phyloP scores from a whole-genome alignment of 2,888 invertebrate species.

The Argyresthia goedartella region DNA sequence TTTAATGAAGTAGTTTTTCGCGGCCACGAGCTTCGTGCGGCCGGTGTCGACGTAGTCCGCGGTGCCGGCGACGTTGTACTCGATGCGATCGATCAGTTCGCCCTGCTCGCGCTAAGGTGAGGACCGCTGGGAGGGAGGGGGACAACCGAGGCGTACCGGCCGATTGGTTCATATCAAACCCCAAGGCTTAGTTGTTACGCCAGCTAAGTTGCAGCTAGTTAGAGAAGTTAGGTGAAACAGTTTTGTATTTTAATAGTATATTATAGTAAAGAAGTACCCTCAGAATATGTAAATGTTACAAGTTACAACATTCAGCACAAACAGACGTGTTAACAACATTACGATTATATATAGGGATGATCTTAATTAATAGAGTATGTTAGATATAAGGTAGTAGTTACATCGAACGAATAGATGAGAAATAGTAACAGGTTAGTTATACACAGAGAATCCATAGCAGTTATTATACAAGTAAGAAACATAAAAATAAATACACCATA shows the following conservation, averaged over 20 bases:
- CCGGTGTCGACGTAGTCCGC: conserved; percentile 87
- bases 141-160: conserved; percentile 29
- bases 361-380: conserved; percentile 13
- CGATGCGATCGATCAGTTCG: conserved; percentile 94
- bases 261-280: neutral
- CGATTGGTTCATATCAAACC: conserved; percentile 56
- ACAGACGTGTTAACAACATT: conserved; percentile 26
- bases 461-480: conserved; percentile 30
- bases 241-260: too few relatives aligned
- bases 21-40: conserved; percentile 81
- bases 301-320: conserved; percentile 17
- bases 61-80: conserved; percentile 91
- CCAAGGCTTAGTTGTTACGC: conserved; percentile 38
- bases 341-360: conserved; percentile 25
- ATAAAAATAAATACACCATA: conserved; percentile 33
- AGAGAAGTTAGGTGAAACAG: conserved; percentile 10
- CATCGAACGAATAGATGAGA: conserved; percentile 35
- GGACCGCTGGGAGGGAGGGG: conserved; percentile 48
- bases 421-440: conserved; percentile 28
- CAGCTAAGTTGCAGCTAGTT: conserved; percentile 26
- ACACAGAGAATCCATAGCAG: conserved; percentile 11
- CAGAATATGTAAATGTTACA: conserved; percentile 6
- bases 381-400: conserved; percentile 10
- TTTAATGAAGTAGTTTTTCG: conserved; percentile 87
- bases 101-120: conserved; percentile 77